Base-by-base conservation (phyloP, 1,140 invertebrate genomes). In the Ips typographus region DNA sequence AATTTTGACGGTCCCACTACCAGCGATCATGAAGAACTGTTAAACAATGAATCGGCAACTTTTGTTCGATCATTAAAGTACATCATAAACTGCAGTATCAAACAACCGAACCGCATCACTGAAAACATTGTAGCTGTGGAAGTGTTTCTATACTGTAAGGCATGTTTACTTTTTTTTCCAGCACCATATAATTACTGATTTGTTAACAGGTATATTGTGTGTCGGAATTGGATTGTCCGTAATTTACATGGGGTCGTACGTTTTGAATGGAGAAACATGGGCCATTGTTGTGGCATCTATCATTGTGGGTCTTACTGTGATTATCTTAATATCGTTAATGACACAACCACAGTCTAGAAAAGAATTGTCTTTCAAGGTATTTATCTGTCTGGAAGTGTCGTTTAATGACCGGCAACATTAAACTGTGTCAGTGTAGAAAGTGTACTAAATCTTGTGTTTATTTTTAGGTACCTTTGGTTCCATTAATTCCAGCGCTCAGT, bases 401-500 rank as follows among this genome's bases (percentile, higher is more conserved):
- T 22, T 22, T 22, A 22, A 22, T 22, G 0, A 22, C 22, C 22
- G 22, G 22, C 22, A 22, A 22, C 22, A 22, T 22, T 22, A 22
- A 22, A 22, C 22, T 22, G 22, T 22, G 22, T 22, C 22, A 22
- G 22, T 22, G 22, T 22, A 22, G 22, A 22, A 22, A 22, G 22
- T 22, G 22, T 22, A 22, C 22, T 22, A 22, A 22, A 22, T 22
- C 22, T 22, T 22, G 22, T 22, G 22, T 22, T 22, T 22, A 22
- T 22, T 22, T 67, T 47, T 81, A 92, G 87, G 91, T 91, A 38
- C 92, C 92, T 22, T 81, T 91, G 43, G 90, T 94, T 6, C 93
- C 93, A 6, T 85, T 91, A 78, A 77, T 94, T 65, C 92, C 93
- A 0, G 86, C 87, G 2, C 70, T 92, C 5, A 93, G 90, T 75